phyloP scores from a whole-genome alignment of 2,113 vertebrate species.

The Megaleporinus macrocephalus region DNA sequence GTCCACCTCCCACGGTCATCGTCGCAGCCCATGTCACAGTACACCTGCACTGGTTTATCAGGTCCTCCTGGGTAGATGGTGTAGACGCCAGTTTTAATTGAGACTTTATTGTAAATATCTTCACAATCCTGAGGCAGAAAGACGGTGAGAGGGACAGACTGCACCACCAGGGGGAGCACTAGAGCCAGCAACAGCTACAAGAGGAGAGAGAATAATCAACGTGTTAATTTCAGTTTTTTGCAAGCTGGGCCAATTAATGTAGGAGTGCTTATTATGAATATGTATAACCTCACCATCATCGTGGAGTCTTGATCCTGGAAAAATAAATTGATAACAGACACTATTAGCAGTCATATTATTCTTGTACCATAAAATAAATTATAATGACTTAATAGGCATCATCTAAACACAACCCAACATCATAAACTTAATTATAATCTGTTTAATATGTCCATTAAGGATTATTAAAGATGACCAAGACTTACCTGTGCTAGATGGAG shows the following conservation, averaged over 20 bases:
- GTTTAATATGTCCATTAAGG: background rate
- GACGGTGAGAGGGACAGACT: background rate
- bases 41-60: conserved; percentile 57
- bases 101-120: conserved; percentile 55
- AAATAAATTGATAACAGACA: background rate
- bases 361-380: background rate
- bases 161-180: conserved; percentile 8
- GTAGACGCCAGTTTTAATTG: conserved; percentile 55
- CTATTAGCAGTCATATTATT: too few species aligned
- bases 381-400: background rate
- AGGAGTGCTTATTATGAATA: background rate
- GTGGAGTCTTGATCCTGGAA: background rate
- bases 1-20: conserved; percentile 55
- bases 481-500: background rate
- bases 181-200: background rate
- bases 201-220: background rate
- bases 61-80: conserved; percentile 60
- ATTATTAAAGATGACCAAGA: background rate
- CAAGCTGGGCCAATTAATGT: background rate
- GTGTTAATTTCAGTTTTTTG: too few species aligned
- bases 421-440: background rate
- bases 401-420: background rate
- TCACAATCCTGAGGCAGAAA: conserved; percentile 56
- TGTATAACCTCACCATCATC: background rate
- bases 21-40: conserved; percentile 62